Conservation (phyloP, 2,797 vertebrate species). For the Pangasius macronema region DNA sequence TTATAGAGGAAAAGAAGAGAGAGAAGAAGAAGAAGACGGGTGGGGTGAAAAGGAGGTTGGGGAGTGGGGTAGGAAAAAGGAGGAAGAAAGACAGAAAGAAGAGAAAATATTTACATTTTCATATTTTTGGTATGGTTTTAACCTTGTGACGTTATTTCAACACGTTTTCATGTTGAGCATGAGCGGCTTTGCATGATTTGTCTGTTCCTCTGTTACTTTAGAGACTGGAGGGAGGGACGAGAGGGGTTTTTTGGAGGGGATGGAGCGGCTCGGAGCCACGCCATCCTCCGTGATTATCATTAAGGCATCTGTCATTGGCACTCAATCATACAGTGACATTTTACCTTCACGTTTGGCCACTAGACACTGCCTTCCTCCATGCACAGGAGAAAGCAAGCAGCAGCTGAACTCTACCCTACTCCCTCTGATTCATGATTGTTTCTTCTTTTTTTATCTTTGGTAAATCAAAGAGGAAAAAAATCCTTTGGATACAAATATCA, state of each 20-base stretch:
- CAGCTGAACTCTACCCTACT: constrained; percentile 50
- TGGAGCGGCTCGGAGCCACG: constrained; percentile 62
- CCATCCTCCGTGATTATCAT: constrained; percentile 82
- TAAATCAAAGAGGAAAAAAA: constrained; percentile 45
- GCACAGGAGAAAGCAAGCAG: constrained; percentile 42
- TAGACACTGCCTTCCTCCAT: constrained; percentile 63
- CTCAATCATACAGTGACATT: constrained; percentile 83
- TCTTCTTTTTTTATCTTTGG: constrained; percentile 53
- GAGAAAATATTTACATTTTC: constrained; percentile 72
- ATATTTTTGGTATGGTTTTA: constrained; percentile 59
- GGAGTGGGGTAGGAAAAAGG: not conserved
- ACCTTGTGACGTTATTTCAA: constrained; percentile 50
- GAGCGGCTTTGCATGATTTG: constrained; percentile 65
- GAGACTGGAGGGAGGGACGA: constrained; percentile 53
- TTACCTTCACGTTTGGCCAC: constrained; percentile 80
- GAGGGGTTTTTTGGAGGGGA: constrained; percentile 51
- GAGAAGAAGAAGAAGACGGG: constrained; percentile 61
- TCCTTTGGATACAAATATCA: constrained; percentile 41
- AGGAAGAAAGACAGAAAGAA: constrained; percentile 32
- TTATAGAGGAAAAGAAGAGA: constrained; percentile 63
- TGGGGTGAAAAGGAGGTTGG: constrained; percentile 27
- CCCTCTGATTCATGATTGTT: constrained; percentile 55
- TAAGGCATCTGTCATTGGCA: constrained; percentile 99
- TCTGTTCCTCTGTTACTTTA: constrained; percentile 66
- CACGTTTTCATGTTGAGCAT: constrained; percentile 49